A percentile compares a stretch with the other conserved stretches of the same genome.
These are phyloP conservation scores for Sussaba pulchella DNA, from an alignment of 2,888 invertebrate genomes.

Conservation along the genomic window DNA sequence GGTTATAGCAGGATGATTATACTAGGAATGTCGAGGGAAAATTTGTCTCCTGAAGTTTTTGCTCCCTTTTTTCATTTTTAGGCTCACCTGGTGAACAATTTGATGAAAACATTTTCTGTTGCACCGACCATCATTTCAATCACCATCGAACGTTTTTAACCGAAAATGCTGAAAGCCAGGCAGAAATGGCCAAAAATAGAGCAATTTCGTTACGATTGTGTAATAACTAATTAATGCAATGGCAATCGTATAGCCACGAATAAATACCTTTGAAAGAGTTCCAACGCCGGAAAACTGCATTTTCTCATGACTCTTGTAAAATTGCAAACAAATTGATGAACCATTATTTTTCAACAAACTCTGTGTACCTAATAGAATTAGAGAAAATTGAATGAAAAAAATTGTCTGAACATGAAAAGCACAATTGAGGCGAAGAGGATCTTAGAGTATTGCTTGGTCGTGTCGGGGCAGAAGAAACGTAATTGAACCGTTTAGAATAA, in stretches of 20 bases:
- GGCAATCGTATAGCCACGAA: not conserved
- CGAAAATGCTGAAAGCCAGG: not conserved
- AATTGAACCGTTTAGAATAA: conserved; percentile 2
- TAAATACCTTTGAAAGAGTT: not conserved
- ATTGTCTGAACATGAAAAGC: not conserved
- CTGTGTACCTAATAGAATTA: conserved; percentile 49
- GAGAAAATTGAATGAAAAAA: conserved; percentile 11
- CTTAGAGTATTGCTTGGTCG: not conserved
- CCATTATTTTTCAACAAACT: conserved; percentile 20
- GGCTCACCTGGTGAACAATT: not conserved
- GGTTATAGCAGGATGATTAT: too few species aligned
- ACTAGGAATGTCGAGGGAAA: too few species aligned
- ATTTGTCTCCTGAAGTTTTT: not conserved
- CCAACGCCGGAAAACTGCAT: conserved; percentile 1
- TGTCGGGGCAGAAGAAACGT: not conserved
- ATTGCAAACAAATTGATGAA: conserved; percentile 7
- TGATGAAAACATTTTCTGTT: not conserved
- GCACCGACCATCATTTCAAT: not conserved
- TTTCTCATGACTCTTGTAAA: conserved; percentile 8
- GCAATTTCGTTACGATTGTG: not conserved
- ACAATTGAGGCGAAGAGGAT: not conserved
- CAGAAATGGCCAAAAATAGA: not conserved
- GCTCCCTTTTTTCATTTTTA: not conserved
- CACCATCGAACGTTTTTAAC: not conserved
- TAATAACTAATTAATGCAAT: not conserved